Evolutionary conservation across 2,888 invertebrate genomes (phyloP), one percentile per base, ranked within the genome.

Genomic region (Acleris cristana): DNA sequence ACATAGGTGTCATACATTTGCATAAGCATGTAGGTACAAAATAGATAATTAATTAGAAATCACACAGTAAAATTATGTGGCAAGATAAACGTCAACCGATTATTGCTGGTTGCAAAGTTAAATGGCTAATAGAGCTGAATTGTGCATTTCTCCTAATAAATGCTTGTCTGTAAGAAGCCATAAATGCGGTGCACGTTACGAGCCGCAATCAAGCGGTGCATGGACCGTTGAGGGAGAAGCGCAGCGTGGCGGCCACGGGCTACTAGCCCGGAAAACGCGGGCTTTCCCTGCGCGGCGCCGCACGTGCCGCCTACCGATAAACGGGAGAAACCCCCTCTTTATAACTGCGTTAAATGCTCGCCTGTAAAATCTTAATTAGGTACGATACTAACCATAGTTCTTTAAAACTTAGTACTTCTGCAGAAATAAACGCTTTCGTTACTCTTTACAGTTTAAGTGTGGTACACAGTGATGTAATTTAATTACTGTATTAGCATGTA

Each of bases 231-330:
- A 76, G 70, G 77, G 81, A 81, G 81, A 78, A 84, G 79, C 81
- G 84, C 81, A 85, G 85, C 83, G 83, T 84, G 76, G 80, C 83
- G 76, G 86, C 85, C 78, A 81, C 87, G 87, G 87, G 76, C 88
- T 84, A 84, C 78, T 85, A 83, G 88, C 80, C 83, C 83, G 87
- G 88, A 86, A 87, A 86, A 86, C 78, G 80, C 74, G 77, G 79
- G 86, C 88, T 91, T 91, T 90, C 88, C 87, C 88, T 82, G 76
- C 81, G 75, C 74, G 72, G 70, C 51, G 56, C 40, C 48, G 67
- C 14, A 3, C 68, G 67, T 55, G 63, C 63, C 51, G 64, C 54
- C 59, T 62, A 53, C 71, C 62, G 70, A 65, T 57, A 23, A 23
- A 48, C n/a, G 14, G 2, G n/a, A 16, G 16, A 44, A 16, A 16